A percentile compares a stretch with the other conserved stretches of the same genome.
Evolutionary conservation across 2,797 vertebrate genomes (phyloP).

Genomic region (Syngnathus rostellatus): DNA sequence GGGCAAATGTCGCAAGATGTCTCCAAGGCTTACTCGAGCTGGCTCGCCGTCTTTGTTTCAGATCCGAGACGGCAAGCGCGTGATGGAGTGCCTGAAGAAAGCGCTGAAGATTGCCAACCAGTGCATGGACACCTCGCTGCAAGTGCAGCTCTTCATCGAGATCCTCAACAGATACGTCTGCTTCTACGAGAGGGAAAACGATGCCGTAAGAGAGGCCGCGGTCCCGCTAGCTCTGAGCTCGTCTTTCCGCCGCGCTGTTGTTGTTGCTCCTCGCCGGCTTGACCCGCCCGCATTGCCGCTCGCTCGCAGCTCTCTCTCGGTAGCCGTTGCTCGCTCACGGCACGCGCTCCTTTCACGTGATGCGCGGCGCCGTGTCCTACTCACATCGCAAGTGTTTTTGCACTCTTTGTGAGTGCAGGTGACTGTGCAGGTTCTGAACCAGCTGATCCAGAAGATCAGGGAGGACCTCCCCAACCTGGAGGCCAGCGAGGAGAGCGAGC

Average conservation of each 20-base stretch:
- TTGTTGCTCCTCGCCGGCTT: too few species aligned
- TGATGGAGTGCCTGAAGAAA: conserved; percentile 98
- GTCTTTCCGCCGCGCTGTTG: too few species aligned
- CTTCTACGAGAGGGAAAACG: conserved; percentile 97
- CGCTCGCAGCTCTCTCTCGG: too few species aligned
- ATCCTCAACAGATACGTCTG: conserved; percentile 98
- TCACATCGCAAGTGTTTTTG: not conserved
- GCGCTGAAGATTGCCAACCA: conserved; percentile 98
- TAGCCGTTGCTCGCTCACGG: too few species aligned
- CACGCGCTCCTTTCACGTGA: too few species aligned
- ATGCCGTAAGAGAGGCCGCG: conserved; percentile 70
- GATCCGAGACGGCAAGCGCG: conserved; percentile 94
- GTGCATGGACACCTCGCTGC: conserved; percentile 98
- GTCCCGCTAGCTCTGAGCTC: too few species aligned
- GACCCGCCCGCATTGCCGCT: too few species aligned
- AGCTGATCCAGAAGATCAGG: conserved; percentile 97
- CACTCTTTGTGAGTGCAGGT: conserved; percentile 65
- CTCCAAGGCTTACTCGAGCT: too few species aligned
- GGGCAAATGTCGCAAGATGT: too few species aligned
- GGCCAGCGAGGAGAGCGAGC: conserved; percentile 95
- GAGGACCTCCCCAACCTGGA: conserved; percentile 97
- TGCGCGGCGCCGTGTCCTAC: too few species aligned
- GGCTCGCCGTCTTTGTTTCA: conserved; percentile 33
- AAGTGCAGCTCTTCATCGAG: conserved; percentile 98
- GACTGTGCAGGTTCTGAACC: conserved; percentile 95